Evolutionary conservation across 2,113 vertebrate genomes (phyloP), one percentile per base, ranked within the genome.

Genomic region (Oreotragus oreotragus): DNA sequence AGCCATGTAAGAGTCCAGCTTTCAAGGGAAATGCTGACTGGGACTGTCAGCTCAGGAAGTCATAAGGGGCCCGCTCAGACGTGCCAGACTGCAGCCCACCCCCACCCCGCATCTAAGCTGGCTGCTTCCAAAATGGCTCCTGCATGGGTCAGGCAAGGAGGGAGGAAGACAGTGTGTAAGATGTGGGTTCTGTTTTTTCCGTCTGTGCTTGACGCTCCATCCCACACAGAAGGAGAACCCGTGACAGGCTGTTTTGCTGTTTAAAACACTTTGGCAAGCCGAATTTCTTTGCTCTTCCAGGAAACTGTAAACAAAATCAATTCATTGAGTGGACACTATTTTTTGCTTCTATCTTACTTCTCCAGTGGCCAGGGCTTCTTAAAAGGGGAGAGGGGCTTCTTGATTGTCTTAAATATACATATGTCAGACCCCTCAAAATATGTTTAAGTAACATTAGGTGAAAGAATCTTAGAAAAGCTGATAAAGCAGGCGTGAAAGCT

Each of bases 241-340:
- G 1, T 53, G 66, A 70, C 28, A 15, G 25, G 28, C 8, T 27
- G 13, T 53, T 87, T 88, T 93, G 64, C 76, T 77, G 66, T 90
- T 87, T 94, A 81, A 73, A 79, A 84, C 85, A 81, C 91, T 66
- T 45, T 92, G 81, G 88, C 80, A 92, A 96, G 55, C 47, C 3
- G 45, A 94, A 95, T 83, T 90, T 53, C 81, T 92, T 92, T 87
- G 49, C 64, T 90, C 47, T 94, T 95, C 47, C 55, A 94, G 51
- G 47, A 97, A 96, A 88, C 21, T 43, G 11, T 73, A 90, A 90
- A 94, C 81, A 95, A 97, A 97, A 51, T 76, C 19, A 80, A 88
- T 64, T 43, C 7, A n/a, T 55, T 43, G 14, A 60, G n/a, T 11
- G 76, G 88, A 49, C 57, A 58, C 27, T 28, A 7, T 84, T 87